Evolutionary conservation across 2,113 vertebrate genomes (phyloP), one percentile per base, ranked within the genome.

Genomic region (Vireo altiloquus): DNA sequence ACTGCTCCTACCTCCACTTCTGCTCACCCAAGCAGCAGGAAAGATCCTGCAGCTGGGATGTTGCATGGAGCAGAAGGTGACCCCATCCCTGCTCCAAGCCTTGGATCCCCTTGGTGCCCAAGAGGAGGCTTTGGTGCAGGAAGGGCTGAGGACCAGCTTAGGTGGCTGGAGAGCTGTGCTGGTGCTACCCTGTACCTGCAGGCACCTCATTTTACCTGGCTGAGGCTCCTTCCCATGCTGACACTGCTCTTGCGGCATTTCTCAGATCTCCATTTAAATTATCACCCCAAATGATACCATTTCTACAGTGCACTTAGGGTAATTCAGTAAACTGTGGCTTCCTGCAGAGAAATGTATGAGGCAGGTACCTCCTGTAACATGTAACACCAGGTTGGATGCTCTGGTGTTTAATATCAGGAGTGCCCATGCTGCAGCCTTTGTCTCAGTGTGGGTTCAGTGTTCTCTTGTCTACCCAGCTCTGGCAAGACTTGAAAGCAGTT

Each of bases 371-470:
- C n/a, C n/a, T n/a, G n/a, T n/a, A n/a, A n/a, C n/a, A n/a, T n/a
- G n/a, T n/a, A n/a, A 24, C 72, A 77, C 60, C 68, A 92, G 80
- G 72, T 18, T 92, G 95, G 90, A 85, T 86, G 71, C 42, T 90
- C 86, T 81, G 21, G 47, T 74, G 54, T 63, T 92, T 53, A 54
- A 25, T 25, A 88, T 16, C 42, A 69, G 71, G 54, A 37, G 14
- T 24, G 16, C 0, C 3, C 25, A 9, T 15, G 16, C 68, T 53
- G 47, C 76, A 89, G 80, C 31, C 28, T 54, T 79, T 76, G 61
- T 87, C 39, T 44, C 75, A 80, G 54, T 2, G 0, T 61, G 71
- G 59, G 57, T n/a, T 93, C 33, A 3, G 54, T 54, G 83, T 49
- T 82, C 63, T 69, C 78, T 85, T 40, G n/a, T 42, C 75, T 70